A percentile compares a stretch with the other conserved stretches of the same genome.
These are phyloP conservation scores for Semaprochilodus insignis DNA, from an alignment of 2,797 vertebrate species.

Conservation along the genomic window DNA sequence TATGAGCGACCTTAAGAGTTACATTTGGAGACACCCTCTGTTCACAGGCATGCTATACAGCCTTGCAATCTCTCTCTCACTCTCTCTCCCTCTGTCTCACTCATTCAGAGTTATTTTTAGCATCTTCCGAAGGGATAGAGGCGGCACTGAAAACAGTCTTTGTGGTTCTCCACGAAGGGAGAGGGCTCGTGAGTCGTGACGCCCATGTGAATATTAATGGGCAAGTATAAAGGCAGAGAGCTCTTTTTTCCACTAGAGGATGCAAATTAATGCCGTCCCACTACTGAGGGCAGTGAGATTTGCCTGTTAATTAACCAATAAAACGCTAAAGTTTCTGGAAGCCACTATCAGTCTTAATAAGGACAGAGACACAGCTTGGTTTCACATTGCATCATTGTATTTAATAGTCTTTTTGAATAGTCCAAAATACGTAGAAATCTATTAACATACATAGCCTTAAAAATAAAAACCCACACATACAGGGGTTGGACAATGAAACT, in stretches of 20 bases:
- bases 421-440: slow-evolving; percentile 27
- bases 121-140: slow-evolving; percentile 11
- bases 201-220: slow-evolving; percentile 49
- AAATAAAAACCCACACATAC: slow-evolving; percentile 3
- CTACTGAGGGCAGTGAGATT: not conserved
- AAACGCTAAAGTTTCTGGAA: slow-evolving; percentile 1
- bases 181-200: slow-evolving; percentile 24
- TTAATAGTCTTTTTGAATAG: slow-evolving; percentile 35
- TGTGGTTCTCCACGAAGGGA: slow-evolving; percentile 26
- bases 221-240: slow-evolving; percentile 15
- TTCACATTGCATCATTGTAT: slow-evolving; percentile 25
- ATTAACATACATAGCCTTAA: slow-evolving; percentile 9
- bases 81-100: slow-evolving; percentile 13
- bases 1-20: not conserved
- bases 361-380: slow-evolving; percentile 22
- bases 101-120: slow-evolving; percentile 51
- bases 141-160: slow-evolving; percentile 47
- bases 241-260: slow-evolving; percentile 13
- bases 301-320: not conserved
- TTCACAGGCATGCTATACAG: not conserved
- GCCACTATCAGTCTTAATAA: slow-evolving; percentile 18
- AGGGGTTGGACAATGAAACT: no score
- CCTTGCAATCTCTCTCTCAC: not conserved
- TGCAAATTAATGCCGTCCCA: not conserved
- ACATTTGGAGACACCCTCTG: not conserved